Base-by-base conservation (phyloP, 2,113 vertebrate species). In the Rhizomys pruinosus region DNA sequence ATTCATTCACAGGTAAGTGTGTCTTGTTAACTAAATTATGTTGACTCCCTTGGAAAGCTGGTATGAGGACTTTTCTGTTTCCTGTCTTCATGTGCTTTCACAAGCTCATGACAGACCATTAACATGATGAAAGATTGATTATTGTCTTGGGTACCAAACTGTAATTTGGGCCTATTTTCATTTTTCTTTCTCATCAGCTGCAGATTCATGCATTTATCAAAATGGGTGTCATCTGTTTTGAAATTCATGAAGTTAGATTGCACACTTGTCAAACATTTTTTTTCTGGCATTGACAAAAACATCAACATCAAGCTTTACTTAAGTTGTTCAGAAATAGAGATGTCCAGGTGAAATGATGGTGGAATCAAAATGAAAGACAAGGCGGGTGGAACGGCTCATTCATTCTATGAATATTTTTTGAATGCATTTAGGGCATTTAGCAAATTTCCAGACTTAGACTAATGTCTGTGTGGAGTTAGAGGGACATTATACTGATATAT, bases 21-120 rank as follows among this genome's bases (percentile, higher is more conserved):
- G 94, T 97, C 97, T 97, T 98, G 97, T 98, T 98, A 98, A 97
- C 97, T 95, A 97, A 94, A 97, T 97, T 97, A 97, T 93, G 95
- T 87, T 98, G 95, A 97, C 97, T 98, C 96, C 89, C 91, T 97
- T 88, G 94, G 94, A 98, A 97, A 94, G 86, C 87, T 94, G 34
- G 96, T 94, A 94, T 96, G 96, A 96, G 68, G 82, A 84, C 95
- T 94, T 97, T 96, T 39, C 90, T 88, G 68, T 97, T 96, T 97
- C 84, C 86, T 39, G 2, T 79, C 84, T 97, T 96, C 76, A 42
- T 89, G n/a, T 96, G 72, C 10, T 34, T 94, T 97, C 96, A 93
- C 11, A 91, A 69, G 91, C 85, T 80, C 90, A 88, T 95, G 69
- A 71, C 91, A 96, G 85, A 96, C 64, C 64, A 96, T 84, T 97